A percentile compares a stretch with the other conserved stretches of the same genome.
phyloP scores from a whole-genome alignment of 1,140 invertebrate species.

The Odontomachus brunneus region DNA sequence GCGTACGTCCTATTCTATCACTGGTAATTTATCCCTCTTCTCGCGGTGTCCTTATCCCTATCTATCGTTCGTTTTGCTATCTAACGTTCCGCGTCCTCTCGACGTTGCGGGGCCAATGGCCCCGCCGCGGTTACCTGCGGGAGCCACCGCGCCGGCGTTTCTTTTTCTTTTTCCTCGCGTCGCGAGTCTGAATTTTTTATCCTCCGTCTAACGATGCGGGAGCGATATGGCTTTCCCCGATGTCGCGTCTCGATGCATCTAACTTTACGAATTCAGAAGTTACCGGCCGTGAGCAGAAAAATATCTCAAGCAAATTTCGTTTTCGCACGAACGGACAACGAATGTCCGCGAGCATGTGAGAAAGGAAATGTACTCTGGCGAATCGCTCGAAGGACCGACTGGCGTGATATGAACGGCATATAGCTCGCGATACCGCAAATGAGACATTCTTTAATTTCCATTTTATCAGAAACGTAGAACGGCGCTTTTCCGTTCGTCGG shows the following conservation, averaged over 20 bases:
- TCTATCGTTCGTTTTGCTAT: conserved; percentile 63
- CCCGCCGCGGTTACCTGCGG: conserved; percentile 40
- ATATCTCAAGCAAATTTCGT: too few relatives aligned
- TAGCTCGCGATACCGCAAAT: neutral
- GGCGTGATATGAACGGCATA: too few relatives aligned
- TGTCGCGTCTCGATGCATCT: too few relatives aligned
- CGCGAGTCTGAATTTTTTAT: conserved; percentile 4
- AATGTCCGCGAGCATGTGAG: too few relatives aligned
- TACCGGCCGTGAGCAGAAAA: too few relatives aligned
- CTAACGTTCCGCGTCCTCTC: conserved; percentile 71
- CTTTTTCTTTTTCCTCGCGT: neutral
- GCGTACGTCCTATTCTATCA: conserved; percentile 70
- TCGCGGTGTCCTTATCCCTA: conserved; percentile 69
- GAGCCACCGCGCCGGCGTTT: conserved; percentile 21
- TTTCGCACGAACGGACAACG: too few relatives aligned
- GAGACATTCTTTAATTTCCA: neutral
- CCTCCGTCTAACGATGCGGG: neutral
- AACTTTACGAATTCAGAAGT: too few relatives aligned
- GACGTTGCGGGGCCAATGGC: conserved; percentile 55
- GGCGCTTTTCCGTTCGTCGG: conserved; percentile 4
- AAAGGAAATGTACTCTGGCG: too few relatives aligned
- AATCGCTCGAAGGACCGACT: too few relatives aligned
- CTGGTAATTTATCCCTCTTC: conserved; percentile 72
- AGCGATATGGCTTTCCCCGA: too few relatives aligned
- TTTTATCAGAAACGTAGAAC: neutral